These are phyloP conservation scores for Drosophila picticornis DNA, from an alignment of 2,888 invertebrate genomes.

Conservation along the genomic window DNA sequence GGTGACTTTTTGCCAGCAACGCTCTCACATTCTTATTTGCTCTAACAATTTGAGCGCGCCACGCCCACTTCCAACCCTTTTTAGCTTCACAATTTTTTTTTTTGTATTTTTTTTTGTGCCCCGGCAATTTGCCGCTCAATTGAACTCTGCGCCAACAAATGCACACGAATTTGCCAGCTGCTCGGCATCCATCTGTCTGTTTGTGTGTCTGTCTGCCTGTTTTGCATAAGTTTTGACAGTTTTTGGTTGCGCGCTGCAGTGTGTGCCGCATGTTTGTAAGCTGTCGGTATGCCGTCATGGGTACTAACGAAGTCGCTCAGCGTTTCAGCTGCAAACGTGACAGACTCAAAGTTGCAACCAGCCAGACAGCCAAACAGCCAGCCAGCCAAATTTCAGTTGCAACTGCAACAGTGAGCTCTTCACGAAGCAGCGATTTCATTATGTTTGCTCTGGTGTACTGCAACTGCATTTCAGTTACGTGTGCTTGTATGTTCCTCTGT, in stretches of 20 bases:
- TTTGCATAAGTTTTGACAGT: constrained; percentile 82
- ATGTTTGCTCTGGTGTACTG: constrained; percentile 53
- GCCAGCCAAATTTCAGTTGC: constrained; percentile 43
- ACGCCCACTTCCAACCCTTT: constrained; percentile 23
- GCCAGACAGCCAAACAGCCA: constrained; percentile 29
- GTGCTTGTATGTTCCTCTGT: constrained; percentile 2
- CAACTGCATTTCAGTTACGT: constrained; percentile 28
- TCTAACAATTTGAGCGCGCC: constrained; percentile 69
- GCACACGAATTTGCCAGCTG: constrained; percentile 53
- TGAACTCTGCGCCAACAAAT: constrained; percentile 64
- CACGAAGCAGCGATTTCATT: constrained; percentile 70
- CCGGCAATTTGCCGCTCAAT: constrained; percentile 79
- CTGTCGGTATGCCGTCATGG: constrained; percentile 28
- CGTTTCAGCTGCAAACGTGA: constrained; percentile 59
- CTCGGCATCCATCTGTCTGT: constrained; percentile 17
- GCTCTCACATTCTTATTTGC: constrained; percentile 61
- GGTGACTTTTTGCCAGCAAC: constrained; percentile 58
- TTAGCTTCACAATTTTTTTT: constrained; percentile 12
- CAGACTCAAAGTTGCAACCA: constrained; percentile 46
- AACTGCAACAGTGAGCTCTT: constrained; percentile 36
- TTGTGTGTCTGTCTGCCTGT: constrained; percentile 43
- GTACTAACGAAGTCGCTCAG: constrained; percentile 79
- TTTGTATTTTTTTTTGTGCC: constrained; percentile 26
- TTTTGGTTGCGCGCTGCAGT: constrained; percentile 29
- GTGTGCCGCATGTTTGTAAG: constrained; percentile 37